Evolutionary conservation across 2,888 invertebrate species (phyloP).

Genomic region (Gortyna flavago): DNA sequence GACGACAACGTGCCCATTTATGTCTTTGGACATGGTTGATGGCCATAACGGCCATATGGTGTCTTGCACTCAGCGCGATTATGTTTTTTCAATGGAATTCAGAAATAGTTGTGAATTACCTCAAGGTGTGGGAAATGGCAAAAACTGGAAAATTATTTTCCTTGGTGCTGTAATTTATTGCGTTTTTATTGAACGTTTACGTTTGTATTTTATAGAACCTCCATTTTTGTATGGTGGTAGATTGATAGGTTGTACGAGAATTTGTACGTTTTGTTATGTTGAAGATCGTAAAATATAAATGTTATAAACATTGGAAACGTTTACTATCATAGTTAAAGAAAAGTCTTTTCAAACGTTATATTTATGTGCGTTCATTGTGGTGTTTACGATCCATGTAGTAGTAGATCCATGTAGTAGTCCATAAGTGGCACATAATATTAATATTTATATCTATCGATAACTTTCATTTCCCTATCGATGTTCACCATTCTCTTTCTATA

Average conservation of each 20-base stretch:
- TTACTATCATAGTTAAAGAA: slow-evolving; percentile 20
- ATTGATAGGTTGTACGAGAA: slow-evolving; percentile 35
- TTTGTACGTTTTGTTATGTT: slow-evolving; percentile 62
- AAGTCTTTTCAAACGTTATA: slow-evolving; percentile 24
- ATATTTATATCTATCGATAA: slow-evolving; percentile 49
- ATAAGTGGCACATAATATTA: slow-evolving; percentile 27
- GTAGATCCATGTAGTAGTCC: no score
- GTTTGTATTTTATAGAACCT: slow-evolving; percentile 32
- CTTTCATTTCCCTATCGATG: slow-evolving; percentile 52
- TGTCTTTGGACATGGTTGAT: slow-evolving; percentile 88
- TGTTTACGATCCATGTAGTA: slow-evolving; percentile 36
- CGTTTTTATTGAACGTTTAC: slow-evolving; percentile 24
- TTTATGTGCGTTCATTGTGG: slow-evolving; percentile 21
- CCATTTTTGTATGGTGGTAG: slow-evolving; percentile 27
- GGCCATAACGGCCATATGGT: slow-evolving; percentile 88
- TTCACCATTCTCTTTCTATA: slow-evolving; percentile 34
- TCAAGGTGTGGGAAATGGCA: slow-evolving; percentile 77
- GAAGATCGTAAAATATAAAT: slow-evolving; percentile 64
- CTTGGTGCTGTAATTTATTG: slow-evolving; percentile 35
- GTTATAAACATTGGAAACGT: slow-evolving; percentile 57
- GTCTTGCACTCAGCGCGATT: slow-evolving; percentile 79
- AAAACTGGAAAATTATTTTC: slow-evolving; percentile 53
- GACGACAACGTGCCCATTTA: slow-evolving; percentile 90
- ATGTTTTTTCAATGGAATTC: slow-evolving; percentile 81
- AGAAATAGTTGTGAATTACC: slow-evolving; percentile 79